Evolutionary conservation across 2,797 vertebrate species (phyloP).

Genomic region (Pogoniulus pusillus): DNA sequence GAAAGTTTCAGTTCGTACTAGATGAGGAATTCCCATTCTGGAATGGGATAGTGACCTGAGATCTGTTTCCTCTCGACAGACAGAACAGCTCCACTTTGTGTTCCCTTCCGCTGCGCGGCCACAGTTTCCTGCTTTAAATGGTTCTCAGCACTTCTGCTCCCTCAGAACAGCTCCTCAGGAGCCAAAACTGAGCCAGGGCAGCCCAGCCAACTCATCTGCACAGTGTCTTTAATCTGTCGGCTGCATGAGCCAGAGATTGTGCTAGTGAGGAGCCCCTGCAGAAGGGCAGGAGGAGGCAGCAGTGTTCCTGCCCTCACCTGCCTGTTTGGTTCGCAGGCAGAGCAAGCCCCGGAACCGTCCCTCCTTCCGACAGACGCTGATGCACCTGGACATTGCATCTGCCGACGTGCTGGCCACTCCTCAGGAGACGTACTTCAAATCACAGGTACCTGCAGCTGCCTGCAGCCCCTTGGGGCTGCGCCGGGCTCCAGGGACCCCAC

Average conservation of each 20-base stretch:
- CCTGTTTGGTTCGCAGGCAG: conserved; percentile 80
- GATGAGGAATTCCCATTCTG: not conserved
- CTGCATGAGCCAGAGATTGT: not conserved
- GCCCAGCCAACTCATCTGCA: not conserved
- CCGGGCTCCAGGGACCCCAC: not conserved
- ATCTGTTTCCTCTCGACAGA: not conserved
- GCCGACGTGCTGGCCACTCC: conserved; percentile 94
- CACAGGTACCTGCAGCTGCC: conserved; percentile 83
- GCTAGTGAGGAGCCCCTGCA: not conserved
- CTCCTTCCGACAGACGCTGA: conserved; percentile 95
- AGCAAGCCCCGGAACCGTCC: conserved; percentile 96
- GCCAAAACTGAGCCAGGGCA: not conserved
- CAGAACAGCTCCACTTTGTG: not conserved
- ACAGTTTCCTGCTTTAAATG: not conserved
- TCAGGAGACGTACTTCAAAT: conserved; percentile 99
- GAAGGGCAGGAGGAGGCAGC: not conserved
- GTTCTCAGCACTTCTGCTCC: not conserved
- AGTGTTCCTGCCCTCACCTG: too few species aligned
- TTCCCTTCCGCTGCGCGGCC: not conserved
- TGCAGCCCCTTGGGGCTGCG: not conserved
- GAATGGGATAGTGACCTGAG: not conserved
- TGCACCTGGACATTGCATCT: conserved; percentile 97
- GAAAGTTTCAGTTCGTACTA: not conserved
- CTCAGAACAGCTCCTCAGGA: not conserved
- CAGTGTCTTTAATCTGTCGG: not conserved